phyloP scores from a whole-genome alignment of 2,888 invertebrate genomes.

The Ophion ventricosus region DNA sequence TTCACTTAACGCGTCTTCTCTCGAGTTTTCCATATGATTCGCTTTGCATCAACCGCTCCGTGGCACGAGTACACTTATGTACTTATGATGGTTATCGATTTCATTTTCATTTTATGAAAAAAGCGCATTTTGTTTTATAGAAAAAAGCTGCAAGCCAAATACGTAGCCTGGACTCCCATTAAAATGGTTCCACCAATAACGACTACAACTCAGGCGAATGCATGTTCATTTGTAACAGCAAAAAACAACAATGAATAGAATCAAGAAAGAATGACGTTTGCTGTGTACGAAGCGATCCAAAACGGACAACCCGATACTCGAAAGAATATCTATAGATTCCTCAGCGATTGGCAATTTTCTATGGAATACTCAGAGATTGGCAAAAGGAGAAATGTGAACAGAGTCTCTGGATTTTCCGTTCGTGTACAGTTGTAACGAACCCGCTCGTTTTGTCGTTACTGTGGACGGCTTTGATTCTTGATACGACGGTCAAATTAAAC shows the following conservation, averaged over 20 bases:
- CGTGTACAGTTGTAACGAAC: constrained; percentile 23
- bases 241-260: no score
- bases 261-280: no score
- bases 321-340: not conserved
- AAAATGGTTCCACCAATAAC: no score
- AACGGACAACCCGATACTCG: not conserved
- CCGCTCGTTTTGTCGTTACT: constrained; percentile 13
- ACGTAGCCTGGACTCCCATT: not conserved
- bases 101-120: not conserved
- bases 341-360: not conserved
- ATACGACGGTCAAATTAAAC: constrained; percentile 56
- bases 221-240: no score
- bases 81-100: constrained; percentile 33
- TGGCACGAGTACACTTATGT: not conserved
- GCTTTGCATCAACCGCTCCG: constrained; percentile 26
- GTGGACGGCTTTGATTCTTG: constrained; percentile 24
- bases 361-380: not conserved
- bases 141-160: not conserved
- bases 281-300: no score
- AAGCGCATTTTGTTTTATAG: not conserved
- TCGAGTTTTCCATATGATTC: not conserved
- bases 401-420: constrained; percentile 4
- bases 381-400: not conserved
- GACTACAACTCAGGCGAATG: no score
- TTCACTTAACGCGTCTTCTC: constrained; percentile 44